Evolutionary conservation across 1,140 invertebrate species (phyloP), one percentile per base, ranked within the genome.

Genomic region (Metopolophium dirhodum): DNA sequence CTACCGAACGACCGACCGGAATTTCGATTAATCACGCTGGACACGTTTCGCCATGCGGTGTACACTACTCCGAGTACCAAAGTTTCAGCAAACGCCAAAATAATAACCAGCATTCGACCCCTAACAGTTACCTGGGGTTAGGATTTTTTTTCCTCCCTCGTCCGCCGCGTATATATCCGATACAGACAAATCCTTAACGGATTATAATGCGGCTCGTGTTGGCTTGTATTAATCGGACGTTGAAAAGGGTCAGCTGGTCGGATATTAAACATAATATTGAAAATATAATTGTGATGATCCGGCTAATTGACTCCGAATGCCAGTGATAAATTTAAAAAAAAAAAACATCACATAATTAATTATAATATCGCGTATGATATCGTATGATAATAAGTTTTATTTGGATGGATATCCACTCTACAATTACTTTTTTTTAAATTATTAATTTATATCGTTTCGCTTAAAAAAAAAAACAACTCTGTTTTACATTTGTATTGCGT

Each of bases 21-120:
- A 86, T 35, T 93, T 86, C 91, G 91, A 93, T 93, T 93, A 93
- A 93, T 93, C 91, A 93, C 91, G 91, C 91, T 37, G 91, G 82
- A 93, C 91, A 93, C 91, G 91, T 93, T 54, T 93, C 91, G 20
- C 68, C 77, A 49, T 26, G 30, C 20, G 51, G 91, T 47, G n/a
- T 83, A 57, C 14, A 54, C 49, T 57, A 86, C 11, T 51, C 30
- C 41, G 23, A 26, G 82, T 93, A n/a, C 82, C 49, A 41, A 93
- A 86, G 91, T 93, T 86, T 83, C 91, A 26, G 82, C 77, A 86
- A 92, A 92, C 91, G 91, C 68, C 91, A 92, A 92, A 92, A 92
- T 92, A 92, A 92, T 92, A 92, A 92, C 77, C 91, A n/a, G 91
- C 14, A 30, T 83, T 45, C 61, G 41, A 91, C 90, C 61, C 45